phyloP scores from a whole-genome alignment of 2,888 invertebrate genomes.

The Lathronympha strigana region DNA sequence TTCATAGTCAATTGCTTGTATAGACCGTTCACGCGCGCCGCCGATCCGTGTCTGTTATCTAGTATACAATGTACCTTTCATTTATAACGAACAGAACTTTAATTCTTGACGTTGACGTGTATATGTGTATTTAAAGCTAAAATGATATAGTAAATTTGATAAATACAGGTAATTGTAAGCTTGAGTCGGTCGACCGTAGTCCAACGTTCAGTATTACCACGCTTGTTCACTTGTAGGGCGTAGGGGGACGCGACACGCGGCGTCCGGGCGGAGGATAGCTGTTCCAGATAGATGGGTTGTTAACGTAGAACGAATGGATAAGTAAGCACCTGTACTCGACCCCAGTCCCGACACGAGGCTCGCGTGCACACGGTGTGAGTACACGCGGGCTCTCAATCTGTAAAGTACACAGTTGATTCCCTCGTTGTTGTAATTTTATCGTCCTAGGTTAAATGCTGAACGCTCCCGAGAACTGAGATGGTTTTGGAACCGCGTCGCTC shows the following conservation, averaged over 20 bases:
- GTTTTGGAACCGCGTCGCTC: not conserved
- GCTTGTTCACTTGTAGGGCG: not conserved
- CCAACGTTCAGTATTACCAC: slow-evolving; percentile 16
- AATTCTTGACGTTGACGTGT: slow-evolving; percentile 72
- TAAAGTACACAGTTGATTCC: slow-evolving; percentile 44
- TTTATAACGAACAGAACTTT: slow-evolving; percentile 66
- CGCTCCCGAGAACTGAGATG: slow-evolving; percentile 7
- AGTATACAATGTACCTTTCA: slow-evolving; percentile 71
- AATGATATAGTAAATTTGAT: slow-evolving; percentile 58
- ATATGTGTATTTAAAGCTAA: slow-evolving; percentile 75
- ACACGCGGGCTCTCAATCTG: slow-evolving; percentile 10
- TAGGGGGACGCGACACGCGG: too few species aligned
- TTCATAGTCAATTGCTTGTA: slow-evolving; percentile 43
- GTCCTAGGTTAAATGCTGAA: slow-evolving; percentile 24
- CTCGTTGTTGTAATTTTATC: slow-evolving; percentile 52
- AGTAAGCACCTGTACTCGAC: not conserved
- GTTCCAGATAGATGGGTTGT: slow-evolving; percentile 13
- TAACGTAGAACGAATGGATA: slow-evolving; percentile 17
- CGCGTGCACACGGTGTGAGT: not conserved
- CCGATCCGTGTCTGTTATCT: slow-evolving; percentile 71
- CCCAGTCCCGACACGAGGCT: slow-evolving; percentile 4
- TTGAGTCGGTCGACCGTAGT: slow-evolving; percentile 55
- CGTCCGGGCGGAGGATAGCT: slow-evolving; percentile 5
- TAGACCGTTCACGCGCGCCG: slow-evolving; percentile 59
- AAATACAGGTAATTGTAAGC: slow-evolving; percentile 64